A percentile compares a stretch with the other conserved stretches of the same genome.
Conservation (phyloP, 2,797 vertebrate genomes). For the Phrynocephalus forsythii region DNA sequence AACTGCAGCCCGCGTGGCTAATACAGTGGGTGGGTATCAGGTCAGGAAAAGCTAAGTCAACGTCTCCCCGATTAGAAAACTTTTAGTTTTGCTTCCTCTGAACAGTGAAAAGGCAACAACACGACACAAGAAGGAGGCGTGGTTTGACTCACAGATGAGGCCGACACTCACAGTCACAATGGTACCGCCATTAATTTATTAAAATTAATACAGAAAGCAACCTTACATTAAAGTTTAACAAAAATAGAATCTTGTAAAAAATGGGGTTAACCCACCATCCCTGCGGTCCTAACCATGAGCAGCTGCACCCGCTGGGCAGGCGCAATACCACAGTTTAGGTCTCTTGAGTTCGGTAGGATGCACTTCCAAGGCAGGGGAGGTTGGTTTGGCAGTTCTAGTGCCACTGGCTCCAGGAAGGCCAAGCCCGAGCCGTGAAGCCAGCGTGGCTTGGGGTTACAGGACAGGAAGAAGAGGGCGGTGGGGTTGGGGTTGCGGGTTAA, state of each 20-base stretch:
- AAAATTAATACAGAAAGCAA: constrained; percentile 77
- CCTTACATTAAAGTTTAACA: constrained; percentile 76
- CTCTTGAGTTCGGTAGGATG: constrained; percentile 46
- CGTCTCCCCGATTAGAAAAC: background rate
- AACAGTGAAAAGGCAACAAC: too few species aligned
- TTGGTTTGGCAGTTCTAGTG: constrained; percentile 45
- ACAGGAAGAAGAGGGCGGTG: background rate
- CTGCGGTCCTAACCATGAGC: constrained; percentile 42
- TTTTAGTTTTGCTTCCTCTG: background rate
- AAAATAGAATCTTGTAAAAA: constrained; percentile 78
- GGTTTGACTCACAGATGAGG: background rate
- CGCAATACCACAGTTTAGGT: constrained; percentile 49
- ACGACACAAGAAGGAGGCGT: background rate
- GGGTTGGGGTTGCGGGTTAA: background rate
- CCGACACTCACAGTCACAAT: constrained; percentile 27
- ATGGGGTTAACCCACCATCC: constrained; percentile 35
- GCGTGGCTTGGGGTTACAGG: background rate
- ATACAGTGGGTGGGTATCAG: background rate
- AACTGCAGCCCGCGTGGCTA: background rate
- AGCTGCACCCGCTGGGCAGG: constrained; percentile 37
- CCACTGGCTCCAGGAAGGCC: constrained; percentile 12
- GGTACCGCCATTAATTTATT: constrained; percentile 78
- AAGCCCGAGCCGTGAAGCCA: background rate
- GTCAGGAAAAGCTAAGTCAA: background rate
- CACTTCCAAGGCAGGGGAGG: constrained; percentile 34